Conservation (phyloP, 2,888 invertebrate species). For the Ptychoptera albimana region DNA sequence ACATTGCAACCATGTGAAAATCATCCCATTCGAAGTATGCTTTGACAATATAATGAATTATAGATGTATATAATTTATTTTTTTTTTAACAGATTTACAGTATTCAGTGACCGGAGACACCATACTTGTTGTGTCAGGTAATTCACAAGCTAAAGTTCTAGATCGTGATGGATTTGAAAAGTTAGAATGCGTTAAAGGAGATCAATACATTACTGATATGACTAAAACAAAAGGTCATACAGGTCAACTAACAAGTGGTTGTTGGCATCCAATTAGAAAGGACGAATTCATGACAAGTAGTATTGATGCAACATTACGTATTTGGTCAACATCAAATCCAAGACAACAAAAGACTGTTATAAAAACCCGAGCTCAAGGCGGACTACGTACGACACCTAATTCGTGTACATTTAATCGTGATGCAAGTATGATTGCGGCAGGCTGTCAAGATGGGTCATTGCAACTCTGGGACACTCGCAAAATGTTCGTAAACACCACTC, state of each 20-base stretch:
- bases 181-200: constrained; percentile 85
- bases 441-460: constrained; percentile 86
- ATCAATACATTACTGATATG: constrained; percentile 92
- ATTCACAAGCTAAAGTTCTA: constrained; percentile 83
- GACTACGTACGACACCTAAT: constrained; percentile 71
- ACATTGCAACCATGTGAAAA: constrained; percentile 90
- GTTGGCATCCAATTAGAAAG: constrained; percentile 83
- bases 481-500: constrained; percentile 74
- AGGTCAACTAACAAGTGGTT: constrained; percentile 73
- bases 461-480: constrained; percentile 96
- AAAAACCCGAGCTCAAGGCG: constrained; percentile 74
- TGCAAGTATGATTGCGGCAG: constrained; percentile 77
- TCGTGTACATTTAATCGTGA: constrained; percentile 72
- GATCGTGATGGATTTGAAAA: constrained; percentile 91
- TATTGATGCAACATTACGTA: constrained; percentile 79
- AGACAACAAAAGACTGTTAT: constrained; percentile 68
- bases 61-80: not conserved
- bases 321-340: constrained; percentile 76
- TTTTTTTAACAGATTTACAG: constrained; percentile 30
- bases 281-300: constrained; percentile 93
- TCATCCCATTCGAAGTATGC: constrained; percentile 66
- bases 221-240: constrained; percentile 88
- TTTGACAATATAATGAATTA: constrained; percentile 22
- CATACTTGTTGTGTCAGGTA: constrained; percentile 81
- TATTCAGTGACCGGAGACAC: constrained; percentile 92